Evolutionary conservation across 2,888 invertebrate genomes (phyloP), one percentile per base, ranked within the genome.

Genomic region (Octodonta nipae): DNA sequence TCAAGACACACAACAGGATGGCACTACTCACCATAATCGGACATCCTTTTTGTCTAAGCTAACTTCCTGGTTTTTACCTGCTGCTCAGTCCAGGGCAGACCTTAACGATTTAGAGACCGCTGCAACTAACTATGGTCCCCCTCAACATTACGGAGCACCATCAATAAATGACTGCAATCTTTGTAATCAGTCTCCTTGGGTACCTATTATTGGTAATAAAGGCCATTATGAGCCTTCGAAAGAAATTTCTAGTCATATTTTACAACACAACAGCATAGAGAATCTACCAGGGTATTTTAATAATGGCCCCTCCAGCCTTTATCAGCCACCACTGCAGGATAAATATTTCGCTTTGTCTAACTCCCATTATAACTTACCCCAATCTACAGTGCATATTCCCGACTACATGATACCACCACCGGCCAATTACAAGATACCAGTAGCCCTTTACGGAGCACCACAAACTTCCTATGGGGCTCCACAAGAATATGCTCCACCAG

Each of bases 131-230:
- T n/a, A n/a, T n/a, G n/a, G n/a, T n/a, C n/a, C n/a, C n/a, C n/a
- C n/a, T n/a, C n/a, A n/a, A n/a, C n/a, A n/a, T n/a, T n/a, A n/a
- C n/a, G n/a, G n/a, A n/a, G n/a, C n/a, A n/a, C n/a, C n/a, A n/a
- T n/a, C n/a, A n/a, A n/a, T n/a, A n/a, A 31, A 69, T 50, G 68
- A 71, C 40, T 86, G 86, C 51, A 77, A 79, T 51, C 73, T 79
- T 33, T 86, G 86, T 52, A 83, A 85, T 55, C 70, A 73, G 55
- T 72, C 75, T 49, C 85, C 86, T 36, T 86, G 86, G 86, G 71
- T 82, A 46, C 86, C 86, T 20, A 73, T 85, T 26, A 73, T 80
- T n/a, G 34, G 47, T 8, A 38, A 37, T 27, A 40, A 41, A 30
- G 54, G 51, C 3, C 44, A 48, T 29, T 55, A 54, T 37, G 47